A percentile compares a stretch with the other conserved stretches of the same genome.
Evolutionary conservation across 2,888 invertebrate genomes (phyloP).

Genomic region (Augochlorella aurata): DNA sequence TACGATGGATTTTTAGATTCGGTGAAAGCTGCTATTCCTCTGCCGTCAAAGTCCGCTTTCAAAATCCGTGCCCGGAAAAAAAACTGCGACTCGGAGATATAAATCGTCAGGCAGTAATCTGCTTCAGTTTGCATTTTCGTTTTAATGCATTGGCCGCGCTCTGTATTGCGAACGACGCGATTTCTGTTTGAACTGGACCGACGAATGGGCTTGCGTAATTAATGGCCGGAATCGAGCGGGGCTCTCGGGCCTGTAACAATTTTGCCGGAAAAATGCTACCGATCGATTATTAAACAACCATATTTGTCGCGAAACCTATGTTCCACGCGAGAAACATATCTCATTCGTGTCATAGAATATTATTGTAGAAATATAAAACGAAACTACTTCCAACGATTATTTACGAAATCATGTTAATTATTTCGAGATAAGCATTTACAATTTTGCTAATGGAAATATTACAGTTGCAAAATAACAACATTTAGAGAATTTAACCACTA

Average conservation of each 20-base stretch:
- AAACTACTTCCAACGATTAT: too few species aligned
- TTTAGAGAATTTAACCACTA: too few species aligned
- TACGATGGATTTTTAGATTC: neutral
- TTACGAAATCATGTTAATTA: too few species aligned
- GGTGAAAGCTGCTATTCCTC: neutral
- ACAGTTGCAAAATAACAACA: too few species aligned
- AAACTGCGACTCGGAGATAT: neutral
- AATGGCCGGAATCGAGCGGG: constrained; percentile 10
- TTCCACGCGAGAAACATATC: neutral
- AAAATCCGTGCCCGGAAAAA: neutral
- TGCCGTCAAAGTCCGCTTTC: neutral
- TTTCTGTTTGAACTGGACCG: constrained; percentile 29
- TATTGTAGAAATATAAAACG: too few species aligned
- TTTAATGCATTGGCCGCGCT: neutral
- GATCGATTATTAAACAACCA: neutral
- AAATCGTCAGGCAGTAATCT: constrained; percentile 11
- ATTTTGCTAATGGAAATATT: too few species aligned
- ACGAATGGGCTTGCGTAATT: constrained; percentile 18
- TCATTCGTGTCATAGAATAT: too few species aligned
- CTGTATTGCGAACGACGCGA: constrained; percentile 35
- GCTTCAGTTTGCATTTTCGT: constrained; percentile 14
- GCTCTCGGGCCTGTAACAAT: constrained; percentile 9
- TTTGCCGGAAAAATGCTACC: constrained; percentile 16
- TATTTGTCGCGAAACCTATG: neutral
- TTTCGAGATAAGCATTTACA: too few species aligned